Percentiles rank a stretch among this genome's conserved stretches.
phyloP scores from a whole-genome alignment of 2,888 invertebrate genomes.

The Brassicogethes aeneus region DNA sequence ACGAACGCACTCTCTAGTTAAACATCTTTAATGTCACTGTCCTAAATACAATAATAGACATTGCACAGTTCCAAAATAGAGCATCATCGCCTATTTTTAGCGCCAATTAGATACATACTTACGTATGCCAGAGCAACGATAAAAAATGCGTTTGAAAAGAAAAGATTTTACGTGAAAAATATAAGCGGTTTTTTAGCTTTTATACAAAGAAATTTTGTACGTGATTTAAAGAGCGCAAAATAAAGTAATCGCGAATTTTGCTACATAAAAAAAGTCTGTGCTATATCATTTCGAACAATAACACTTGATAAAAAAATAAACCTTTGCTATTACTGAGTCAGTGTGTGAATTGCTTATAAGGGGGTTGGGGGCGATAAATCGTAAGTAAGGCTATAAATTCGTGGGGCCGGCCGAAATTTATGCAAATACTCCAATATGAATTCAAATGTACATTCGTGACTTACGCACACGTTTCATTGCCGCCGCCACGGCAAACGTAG shows the following conservation, averaged over 20 bases:
- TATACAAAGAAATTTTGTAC: too few species aligned
- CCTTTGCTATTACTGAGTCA: not conserved
- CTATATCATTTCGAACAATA: too few species aligned
- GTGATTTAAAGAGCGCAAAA: too few species aligned
- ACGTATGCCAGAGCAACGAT: too few species aligned
- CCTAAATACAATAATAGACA: not conserved
- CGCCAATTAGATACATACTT: too few species aligned
- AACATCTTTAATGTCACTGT: not conserved
- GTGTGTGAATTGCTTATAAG: not conserved
- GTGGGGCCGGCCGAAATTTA: not conserved
- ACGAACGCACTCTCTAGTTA: too few species aligned
- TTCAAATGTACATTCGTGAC: slow-evolving; percentile 24
- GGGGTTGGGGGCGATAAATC: not conserved
- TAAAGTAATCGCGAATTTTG: too few species aligned
- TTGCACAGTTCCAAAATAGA: not conserved
- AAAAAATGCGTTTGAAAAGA: too few species aligned
- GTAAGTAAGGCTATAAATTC: not conserved
- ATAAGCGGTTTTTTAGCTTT: too few species aligned
- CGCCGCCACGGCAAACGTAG: not conserved
- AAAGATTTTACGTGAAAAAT: too few species aligned
- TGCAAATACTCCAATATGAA: slow-evolving; percentile 22
- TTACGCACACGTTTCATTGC: slow-evolving; percentile 19
- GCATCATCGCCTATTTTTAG: not conserved
- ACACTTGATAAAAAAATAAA: too few species aligned
- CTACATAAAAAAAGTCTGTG: too few species aligned